These are phyloP conservation scores for Oreochromis niloticus DNA, from an alignment of 2,113 vertebrate species.

Conservation along the genomic window DNA sequence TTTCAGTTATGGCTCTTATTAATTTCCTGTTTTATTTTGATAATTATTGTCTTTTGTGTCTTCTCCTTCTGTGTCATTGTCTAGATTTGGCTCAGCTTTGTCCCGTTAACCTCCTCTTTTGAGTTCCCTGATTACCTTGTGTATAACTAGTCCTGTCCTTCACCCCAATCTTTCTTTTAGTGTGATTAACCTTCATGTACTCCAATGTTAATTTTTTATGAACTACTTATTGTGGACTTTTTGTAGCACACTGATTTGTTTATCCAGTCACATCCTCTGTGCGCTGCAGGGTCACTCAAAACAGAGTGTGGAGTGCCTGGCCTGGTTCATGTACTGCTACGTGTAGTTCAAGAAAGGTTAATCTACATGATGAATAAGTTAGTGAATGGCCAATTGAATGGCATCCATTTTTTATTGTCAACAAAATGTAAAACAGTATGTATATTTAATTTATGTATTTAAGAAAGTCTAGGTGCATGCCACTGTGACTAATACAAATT, in stretches of 20 bases:
- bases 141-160: not conserved
- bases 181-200: not conserved
- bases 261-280: not conserved
- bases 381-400: not conserved
- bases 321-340: not conserved
- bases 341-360: not conserved
- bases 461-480: not conserved
- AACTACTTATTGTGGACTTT: not conserved
- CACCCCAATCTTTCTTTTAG: not conserved
- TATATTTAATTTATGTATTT: not conserved
- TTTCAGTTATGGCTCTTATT: not conserved
- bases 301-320: not conserved
- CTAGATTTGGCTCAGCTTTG: not conserved
- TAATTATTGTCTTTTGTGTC: not conserved
- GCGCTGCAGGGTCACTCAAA: not conserved
- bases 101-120: not conserved
- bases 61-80: fast-evolving
- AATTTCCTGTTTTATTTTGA: not conserved
- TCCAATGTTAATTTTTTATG: not conserved
- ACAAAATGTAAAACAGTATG: not conserved
- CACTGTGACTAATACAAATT: not conserved
- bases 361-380: not conserved
- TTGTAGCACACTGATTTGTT: not conserved
- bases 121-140: not conserved
- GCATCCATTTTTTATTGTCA: not conserved